Conservation (phyloP, 1,140 invertebrate species). For the Ceratosolen solmsi region DNA sequence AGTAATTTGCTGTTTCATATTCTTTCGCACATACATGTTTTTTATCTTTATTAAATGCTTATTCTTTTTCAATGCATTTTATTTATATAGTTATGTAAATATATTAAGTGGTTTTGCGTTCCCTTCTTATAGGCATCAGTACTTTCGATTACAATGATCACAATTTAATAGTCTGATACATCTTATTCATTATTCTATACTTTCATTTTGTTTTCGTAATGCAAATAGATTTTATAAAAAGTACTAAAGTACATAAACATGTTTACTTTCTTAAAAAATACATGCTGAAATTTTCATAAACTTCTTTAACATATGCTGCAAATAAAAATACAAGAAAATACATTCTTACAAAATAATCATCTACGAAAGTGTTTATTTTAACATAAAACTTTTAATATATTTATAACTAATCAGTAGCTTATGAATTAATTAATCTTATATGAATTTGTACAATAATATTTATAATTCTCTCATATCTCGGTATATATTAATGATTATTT, state of each 20-base stretch:
- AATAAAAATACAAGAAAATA: neutral
- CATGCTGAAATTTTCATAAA: neutral
- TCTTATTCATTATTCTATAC: constrained; percentile 2
- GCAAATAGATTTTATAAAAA: constrained; percentile 12
- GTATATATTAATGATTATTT: neutral
- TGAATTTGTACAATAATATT: no score
- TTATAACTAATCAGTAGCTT: no score
- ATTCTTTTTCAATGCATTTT: constrained; percentile 18
- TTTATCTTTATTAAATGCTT: neutral
- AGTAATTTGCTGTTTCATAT: neutral
- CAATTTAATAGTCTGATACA: neutral
- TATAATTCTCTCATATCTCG: neutral
- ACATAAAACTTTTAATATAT: neutral
- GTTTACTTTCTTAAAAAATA: neutral
- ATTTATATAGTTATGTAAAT: neutral
- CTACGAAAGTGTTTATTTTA: no score
- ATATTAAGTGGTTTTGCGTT: constrained; percentile 42
- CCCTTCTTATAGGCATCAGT: constrained; percentile 38
- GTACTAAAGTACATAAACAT: constrained; percentile 9
- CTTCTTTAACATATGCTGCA: neutral
- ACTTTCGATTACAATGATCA: constrained; percentile 37
- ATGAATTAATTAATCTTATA: no score
- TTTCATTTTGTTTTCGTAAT: constrained; percentile 31
- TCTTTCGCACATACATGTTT: neutral
- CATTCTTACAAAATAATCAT: neutral